Evolutionary conservation across 2,888 invertebrate genomes (phyloP).

Genomic region (Platynereis dumerilii): DNA sequence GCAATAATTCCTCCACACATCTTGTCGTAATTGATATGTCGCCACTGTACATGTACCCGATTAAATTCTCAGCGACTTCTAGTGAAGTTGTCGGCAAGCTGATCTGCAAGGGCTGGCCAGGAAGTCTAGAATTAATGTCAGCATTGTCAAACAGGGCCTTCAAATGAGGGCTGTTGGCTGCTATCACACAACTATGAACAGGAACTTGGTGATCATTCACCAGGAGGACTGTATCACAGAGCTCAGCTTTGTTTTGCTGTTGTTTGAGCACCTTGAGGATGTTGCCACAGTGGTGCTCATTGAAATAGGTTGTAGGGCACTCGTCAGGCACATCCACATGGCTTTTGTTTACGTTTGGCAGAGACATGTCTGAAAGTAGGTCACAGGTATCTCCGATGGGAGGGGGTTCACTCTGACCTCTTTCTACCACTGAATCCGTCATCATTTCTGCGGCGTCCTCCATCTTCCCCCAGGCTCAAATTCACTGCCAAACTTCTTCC

Average conservation of each 20-base stretch:
- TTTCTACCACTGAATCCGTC: background rate
- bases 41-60: constrained; percentile 18
- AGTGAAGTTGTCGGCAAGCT: background rate
- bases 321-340: background rate
- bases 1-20: background rate
- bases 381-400: background rate
- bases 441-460: background rate
- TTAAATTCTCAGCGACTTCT: background rate
- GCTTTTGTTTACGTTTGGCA: constrained; percentile 6
- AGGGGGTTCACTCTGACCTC: constrained; percentile 6
- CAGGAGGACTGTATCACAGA: background rate
- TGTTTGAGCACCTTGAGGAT: constrained; percentile 1
- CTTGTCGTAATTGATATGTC: background rate
- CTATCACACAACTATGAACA: background rate
- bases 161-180: background rate
- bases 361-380: background rate
- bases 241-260: constrained; percentile 3
- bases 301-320: background rate
- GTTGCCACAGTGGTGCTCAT: background rate
- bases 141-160: background rate
- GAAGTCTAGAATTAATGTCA: too few relatives aligned
- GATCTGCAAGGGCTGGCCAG: background rate
- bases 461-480: background rate
- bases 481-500: too few relatives aligned
- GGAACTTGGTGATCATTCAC: background rate